Conservation (phyloP, 2,113 vertebrate genomes). For the Rhinolophus sinicus region DNA sequence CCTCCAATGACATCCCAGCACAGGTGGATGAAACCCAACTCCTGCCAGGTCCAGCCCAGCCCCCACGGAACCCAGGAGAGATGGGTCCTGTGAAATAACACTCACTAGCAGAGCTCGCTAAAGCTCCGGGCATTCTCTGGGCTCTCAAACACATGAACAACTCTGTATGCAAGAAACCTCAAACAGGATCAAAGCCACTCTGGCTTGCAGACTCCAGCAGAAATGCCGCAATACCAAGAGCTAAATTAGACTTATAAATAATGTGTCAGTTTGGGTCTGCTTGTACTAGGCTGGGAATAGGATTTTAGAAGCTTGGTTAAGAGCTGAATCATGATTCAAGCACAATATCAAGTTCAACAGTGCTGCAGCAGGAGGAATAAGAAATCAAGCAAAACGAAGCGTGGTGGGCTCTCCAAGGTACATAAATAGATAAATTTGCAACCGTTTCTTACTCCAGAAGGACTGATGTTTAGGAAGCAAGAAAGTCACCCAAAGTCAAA, state of each 20-base stretch:
- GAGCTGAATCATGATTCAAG: not conserved
- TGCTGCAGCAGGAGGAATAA: rapidly evolving
- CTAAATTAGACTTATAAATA: not conserved
- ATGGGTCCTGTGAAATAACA: rapidly evolving
- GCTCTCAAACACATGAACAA: not conserved
- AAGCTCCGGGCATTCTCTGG: not conserved
- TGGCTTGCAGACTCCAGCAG: not conserved
- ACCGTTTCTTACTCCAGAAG: not conserved
- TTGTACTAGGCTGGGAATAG: not conserved
- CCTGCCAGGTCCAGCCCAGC: not conserved
- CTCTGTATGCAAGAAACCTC: not conserved
- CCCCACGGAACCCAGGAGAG: not conserved
- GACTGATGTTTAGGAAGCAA: not conserved
- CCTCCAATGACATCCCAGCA: not conserved
- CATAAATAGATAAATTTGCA: not conserved
- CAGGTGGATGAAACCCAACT: not conserved
- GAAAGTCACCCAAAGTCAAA: not conserved
- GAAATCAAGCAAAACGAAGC: not conserved
- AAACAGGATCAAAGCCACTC: not conserved
- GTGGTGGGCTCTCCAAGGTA: rapidly evolving
- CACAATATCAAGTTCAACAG: not conserved
- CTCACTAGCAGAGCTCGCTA: rapidly evolving
- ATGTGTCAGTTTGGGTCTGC: not conserved
- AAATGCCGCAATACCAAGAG: not conserved
- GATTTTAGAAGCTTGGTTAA: not conserved